Percentiles rank a stretch among this genome's conserved stretches.
phyloP scores from a whole-genome alignment of 2,888 invertebrate genomes.

The Electrophaes corylata region DNA sequence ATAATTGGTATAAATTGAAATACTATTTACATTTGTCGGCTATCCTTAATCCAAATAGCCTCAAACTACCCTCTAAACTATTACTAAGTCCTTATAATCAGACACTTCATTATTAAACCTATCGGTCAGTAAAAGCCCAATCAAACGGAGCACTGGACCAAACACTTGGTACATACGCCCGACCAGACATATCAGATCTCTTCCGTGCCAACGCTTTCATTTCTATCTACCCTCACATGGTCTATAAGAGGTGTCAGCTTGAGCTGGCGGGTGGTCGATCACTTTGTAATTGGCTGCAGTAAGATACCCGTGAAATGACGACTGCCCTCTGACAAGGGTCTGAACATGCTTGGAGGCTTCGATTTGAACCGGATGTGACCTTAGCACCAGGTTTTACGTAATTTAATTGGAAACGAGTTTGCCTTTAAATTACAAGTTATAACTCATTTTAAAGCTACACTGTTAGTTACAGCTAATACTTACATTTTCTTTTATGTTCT shows the following conservation, averaged over 20 bases:
- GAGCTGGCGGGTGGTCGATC: constrained; percentile 66
- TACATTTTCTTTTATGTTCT: no score
- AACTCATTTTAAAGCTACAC: no score
- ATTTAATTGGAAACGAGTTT: neutral
- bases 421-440: neutral
- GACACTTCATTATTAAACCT: constrained; percentile 73
- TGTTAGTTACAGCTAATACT: no score
- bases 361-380: constrained; percentile 49
- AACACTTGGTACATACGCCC: constrained; percentile 56
- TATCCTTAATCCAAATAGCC: neutral
- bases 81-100: constrained; percentile 37
- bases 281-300: constrained; percentile 77
- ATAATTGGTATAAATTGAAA: no score
- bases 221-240: constrained; percentile 15
- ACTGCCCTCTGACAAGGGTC: constrained; percentile 76
- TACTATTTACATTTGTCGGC: constrained; percentile 1
- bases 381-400: neutral
- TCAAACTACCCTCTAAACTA: neutral
- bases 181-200: constrained; percentile 52
- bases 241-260: constrained; percentile 39
- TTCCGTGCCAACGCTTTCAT: constrained; percentile 37
- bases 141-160: constrained; percentile 75
- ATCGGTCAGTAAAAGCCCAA: constrained; percentile 61
- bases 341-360: constrained; percentile 54
- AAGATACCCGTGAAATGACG: constrained; percentile 81